These are phyloP conservation scores for Sthenelais limicola DNA, from an alignment of 2,888 invertebrate genomes.

Conservation along the genomic window DNA sequence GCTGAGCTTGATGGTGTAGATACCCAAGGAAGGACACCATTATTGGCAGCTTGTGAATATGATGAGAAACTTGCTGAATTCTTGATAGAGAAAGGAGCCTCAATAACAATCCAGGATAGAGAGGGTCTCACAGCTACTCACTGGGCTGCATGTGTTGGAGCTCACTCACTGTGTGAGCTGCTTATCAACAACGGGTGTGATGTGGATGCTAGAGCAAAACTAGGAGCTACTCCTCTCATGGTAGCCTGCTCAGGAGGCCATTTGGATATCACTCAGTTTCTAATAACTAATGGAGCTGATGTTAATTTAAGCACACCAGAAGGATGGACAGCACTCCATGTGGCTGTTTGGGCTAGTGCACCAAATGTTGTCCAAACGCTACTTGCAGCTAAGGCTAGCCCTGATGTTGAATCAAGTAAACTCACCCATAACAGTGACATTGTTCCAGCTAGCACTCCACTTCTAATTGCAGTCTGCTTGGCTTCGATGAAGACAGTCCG, in stretches of 20 bases:
- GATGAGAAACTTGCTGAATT: conserved; percentile 51
- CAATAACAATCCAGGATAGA: conserved; percentile 44
- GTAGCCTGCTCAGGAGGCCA: conserved; percentile 54
- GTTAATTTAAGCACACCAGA: conserved; percentile 53
- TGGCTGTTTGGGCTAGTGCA: conserved; percentile 52
- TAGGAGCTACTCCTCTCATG: conserved; percentile 55
- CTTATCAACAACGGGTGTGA: conserved; percentile 46
- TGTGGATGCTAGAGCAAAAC: conserved; percentile 49
- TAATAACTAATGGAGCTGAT: conserved; percentile 43
- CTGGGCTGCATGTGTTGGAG: conserved; percentile 55
- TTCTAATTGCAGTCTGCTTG: conserved; percentile 53
- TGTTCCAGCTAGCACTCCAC: conserved; percentile 54
- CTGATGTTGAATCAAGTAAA: conserved; percentile 48
- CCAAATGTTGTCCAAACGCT: conserved; percentile 47
- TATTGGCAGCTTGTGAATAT: conserved; percentile 52
- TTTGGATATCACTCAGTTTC: conserved; percentile 44
- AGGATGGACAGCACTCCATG: conserved; percentile 56
- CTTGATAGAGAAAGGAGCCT: conserved; percentile 50
- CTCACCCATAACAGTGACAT: conserved; percentile 53
- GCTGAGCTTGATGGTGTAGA: conserved; percentile 50
- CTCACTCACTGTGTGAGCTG: conserved; percentile 39
- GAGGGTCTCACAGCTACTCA: conserved; percentile 53
- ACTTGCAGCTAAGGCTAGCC: conserved; percentile 45
- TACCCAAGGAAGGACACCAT: conserved; percentile 48
- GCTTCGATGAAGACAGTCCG: conserved; percentile 43